phyloP scores from a whole-genome alignment of 2,888 invertebrate species.

The Macrosiphum euphorbiae region DNA sequence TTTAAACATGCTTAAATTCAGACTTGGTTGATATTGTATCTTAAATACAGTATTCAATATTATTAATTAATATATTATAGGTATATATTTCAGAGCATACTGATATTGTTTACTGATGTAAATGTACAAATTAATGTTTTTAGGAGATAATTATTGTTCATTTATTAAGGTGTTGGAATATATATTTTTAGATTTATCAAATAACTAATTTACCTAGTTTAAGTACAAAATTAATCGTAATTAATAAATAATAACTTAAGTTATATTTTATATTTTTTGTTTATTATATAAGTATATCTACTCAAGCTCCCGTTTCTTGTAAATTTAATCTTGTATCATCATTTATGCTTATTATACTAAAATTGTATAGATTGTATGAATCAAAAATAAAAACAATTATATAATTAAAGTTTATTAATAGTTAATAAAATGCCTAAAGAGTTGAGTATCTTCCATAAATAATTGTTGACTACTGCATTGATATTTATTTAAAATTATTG shows the following conservation, averaged over 20 bases:
- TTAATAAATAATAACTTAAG: neutral
- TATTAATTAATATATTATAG: neutral
- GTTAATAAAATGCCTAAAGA: neutral
- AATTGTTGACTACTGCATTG: neutral
- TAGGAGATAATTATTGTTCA: neutral
- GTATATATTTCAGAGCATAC: neutral
- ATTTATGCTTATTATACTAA: no score
- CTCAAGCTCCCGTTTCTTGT: no score
- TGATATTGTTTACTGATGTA: neutral
- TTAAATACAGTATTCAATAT: neutral
- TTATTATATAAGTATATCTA: neutral
- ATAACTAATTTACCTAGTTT: neutral
- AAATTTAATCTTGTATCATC: no score
- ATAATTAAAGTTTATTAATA: neutral
- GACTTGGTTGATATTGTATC: neutral
- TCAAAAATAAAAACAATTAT: no score
- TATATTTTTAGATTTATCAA: neutral
- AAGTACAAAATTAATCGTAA: neutral
- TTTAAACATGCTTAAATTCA: neutral
- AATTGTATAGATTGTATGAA: no score
- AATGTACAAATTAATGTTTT: neutral
- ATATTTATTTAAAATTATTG: neutral
- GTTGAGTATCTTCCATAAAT: neutral
- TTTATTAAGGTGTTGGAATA: neutral
- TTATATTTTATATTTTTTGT: neutral